phyloP scores from a whole-genome alignment of 2,797 vertebrate genomes.

The Borostomias antarcticus region DNA sequence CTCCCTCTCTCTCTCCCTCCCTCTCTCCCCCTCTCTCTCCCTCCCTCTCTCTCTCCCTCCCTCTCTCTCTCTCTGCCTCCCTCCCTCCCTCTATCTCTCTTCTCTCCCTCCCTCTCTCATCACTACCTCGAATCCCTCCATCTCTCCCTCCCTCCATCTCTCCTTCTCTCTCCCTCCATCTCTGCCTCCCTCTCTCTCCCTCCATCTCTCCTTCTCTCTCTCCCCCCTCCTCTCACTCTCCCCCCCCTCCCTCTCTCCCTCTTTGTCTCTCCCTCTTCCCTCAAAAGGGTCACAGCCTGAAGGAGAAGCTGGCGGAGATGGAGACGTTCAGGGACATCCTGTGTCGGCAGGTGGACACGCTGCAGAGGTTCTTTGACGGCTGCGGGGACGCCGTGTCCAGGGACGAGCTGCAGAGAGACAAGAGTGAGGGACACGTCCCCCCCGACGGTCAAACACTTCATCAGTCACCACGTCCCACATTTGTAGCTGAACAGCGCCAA shows the following conservation, averaged over 20 bases:
- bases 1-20: too few relatives aligned
- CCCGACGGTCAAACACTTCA: too few relatives aligned
- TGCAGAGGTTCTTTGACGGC: constrained; percentile 93
- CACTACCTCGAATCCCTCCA: too few relatives aligned
- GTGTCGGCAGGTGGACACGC: constrained; percentile 95
- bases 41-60: too few relatives aligned
- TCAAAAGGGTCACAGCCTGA: constrained; percentile 93
- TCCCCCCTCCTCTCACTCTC: neutral
- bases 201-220: neutral
- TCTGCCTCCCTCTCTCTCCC: neutral
- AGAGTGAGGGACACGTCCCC: constrained; percentile 81
- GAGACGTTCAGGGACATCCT: constrained; percentile 97
- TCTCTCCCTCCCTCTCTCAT: too few relatives aligned
- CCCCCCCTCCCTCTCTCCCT: neutral
- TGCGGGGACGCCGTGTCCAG: constrained; percentile 90
- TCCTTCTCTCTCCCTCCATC: neutral
- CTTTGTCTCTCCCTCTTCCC: constrained; percentile 18
- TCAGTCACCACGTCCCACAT: too few relatives aligned
- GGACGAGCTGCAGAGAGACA: constrained; percentile 94
- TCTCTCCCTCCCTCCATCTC: too few relatives aligned
- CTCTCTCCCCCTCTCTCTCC: too few relatives aligned
- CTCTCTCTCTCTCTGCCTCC: too few relatives aligned
- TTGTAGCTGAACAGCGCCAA: too few relatives aligned
- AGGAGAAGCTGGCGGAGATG: constrained; percentile 97
- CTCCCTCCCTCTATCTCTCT: neutral